phyloP scores from a whole-genome alignment of 2,888 invertebrate genomes.

The Eristalis tenax region DNA sequence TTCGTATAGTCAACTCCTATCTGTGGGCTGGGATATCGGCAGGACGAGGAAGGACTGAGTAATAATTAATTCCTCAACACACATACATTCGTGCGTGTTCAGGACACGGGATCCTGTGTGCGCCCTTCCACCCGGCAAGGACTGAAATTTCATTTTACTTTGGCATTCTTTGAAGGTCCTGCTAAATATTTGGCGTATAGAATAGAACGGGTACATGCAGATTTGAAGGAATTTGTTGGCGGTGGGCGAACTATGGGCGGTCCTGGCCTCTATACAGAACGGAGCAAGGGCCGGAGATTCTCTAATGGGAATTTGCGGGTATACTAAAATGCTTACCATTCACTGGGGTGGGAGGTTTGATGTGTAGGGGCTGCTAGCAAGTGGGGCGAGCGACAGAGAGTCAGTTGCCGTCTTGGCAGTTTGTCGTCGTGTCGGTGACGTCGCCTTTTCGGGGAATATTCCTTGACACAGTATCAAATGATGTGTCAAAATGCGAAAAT shows the following conservation, averaged over 20 bases:
- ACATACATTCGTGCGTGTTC: not conserved
- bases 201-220: slow-evolving; percentile 19
- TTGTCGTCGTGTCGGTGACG: not conserved
- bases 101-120: not conserved
- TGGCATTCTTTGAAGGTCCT: slow-evolving; percentile 62
- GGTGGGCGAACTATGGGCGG: not conserved
- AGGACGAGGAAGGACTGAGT: slow-evolving; percentile 44
- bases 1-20: slow-evolving; percentile 18
- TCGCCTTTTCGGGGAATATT: slow-evolving; percentile 17
- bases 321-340: slow-evolving; percentile 47
- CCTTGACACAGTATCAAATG: slow-evolving; percentile 76
- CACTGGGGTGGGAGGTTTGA: not conserved
- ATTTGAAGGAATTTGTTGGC: slow-evolving; percentile 47
- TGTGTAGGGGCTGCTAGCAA: not conserved
- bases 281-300: not conserved
- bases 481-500: slow-evolving; percentile 78
- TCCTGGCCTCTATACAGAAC: not conserved
- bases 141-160: slow-evolving; percentile 65
- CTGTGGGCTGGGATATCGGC: slow-evolving; percentile 7
- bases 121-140: slow-evolving; percentile 44
- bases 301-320: slow-evolving; percentile 48
- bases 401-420: not conserved
- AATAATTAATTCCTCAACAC: slow-evolving; percentile 61
- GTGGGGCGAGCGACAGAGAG: not conserved
- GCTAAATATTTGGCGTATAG: slow-evolving; percentile 43